These are phyloP conservation scores for Frankliniella fusca DNA, from an alignment of 2,888 invertebrate genomes.

Conservation along the genomic window DNA sequence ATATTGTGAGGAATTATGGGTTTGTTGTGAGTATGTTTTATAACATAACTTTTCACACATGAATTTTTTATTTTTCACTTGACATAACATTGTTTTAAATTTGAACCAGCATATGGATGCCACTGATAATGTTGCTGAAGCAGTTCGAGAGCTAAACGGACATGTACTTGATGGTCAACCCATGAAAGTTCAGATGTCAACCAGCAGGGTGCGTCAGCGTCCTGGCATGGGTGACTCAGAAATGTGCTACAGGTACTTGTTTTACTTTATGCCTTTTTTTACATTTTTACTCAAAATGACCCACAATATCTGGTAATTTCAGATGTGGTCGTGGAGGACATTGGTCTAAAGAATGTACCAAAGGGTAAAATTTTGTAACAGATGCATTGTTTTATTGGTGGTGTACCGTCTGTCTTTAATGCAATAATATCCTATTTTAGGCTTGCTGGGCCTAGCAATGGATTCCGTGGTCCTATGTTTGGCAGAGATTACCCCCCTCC, in stretches of 20 bases:
- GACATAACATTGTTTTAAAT: not conserved
- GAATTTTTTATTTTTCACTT: not conserved
- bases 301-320: slow-evolving; percentile 31
- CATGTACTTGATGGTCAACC: slow-evolving; percentile 87
- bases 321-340: slow-evolving; percentile 90
- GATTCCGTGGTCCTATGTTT: slow-evolving; percentile 78
- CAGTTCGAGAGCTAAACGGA: slow-evolving; percentile 89
- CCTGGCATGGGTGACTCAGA: slow-evolving; percentile 97
- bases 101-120: slow-evolving; percentile 72
- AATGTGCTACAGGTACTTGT: slow-evolving; percentile 75
- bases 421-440: slow-evolving; percentile 36
- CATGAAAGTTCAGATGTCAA: slow-evolving; percentile 87
- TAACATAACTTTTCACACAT: not conserved
- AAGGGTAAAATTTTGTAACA: slow-evolving; percentile 48
- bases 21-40: slow-evolving; percentile 59
- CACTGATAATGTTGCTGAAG: slow-evolving; percentile 83
- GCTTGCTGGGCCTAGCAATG: slow-evolving; percentile 69
- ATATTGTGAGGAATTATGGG: slow-evolving; percentile 95
- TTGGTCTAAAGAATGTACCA: slow-evolving; percentile 95
- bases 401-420: slow-evolving; percentile 25
- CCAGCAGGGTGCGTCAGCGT: slow-evolving; percentile 87
- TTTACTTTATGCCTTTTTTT: not conserved
- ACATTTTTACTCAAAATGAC: not conserved
- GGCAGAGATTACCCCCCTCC: slow-evolving; percentile 80
- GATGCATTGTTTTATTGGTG: slow-evolving; percentile 34